These are phyloP conservation scores for Paelopatides confundens DNA, from an alignment of 53 echinoderm and acorn worm genomes.

Conservation along the genomic window DNA sequence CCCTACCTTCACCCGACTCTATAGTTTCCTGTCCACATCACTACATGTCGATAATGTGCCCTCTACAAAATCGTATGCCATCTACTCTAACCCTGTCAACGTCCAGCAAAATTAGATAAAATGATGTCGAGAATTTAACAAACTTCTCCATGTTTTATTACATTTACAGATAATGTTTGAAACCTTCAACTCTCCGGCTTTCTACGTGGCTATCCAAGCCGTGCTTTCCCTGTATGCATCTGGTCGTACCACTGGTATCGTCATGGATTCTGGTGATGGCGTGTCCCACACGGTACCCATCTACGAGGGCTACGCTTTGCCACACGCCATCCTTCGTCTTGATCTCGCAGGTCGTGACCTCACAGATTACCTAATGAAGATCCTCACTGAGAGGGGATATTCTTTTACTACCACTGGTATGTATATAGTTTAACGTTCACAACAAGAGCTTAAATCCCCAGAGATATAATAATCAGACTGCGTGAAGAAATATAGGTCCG, in stretches of 20 bases:
- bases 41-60: too few species aligned
- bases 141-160: not conserved
- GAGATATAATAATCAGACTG: too few species aligned
- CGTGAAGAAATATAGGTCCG: too few species aligned
- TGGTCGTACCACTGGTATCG: conserved; percentile 96
- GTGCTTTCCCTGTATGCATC: conserved; percentile 90
- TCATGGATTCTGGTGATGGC: conserved; percentile 92
- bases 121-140: too few species aligned
- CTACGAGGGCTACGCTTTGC: conserved; percentile 83
- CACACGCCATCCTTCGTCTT: conserved; percentile 69
- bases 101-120: too few species aligned
- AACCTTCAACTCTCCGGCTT: conserved; percentile 95
- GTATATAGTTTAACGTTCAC: too few species aligned
- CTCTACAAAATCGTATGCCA: too few species aligned
- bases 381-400: conserved; percentile 70
- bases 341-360: conserved; percentile 73
- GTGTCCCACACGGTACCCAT: conserved; percentile 93
- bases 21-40: too few species aligned
- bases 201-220: conserved; percentile 94
- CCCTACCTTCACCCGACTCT: too few species aligned
- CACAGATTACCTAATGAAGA: conserved; percentile 76
- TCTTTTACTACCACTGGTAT: conserved; percentile 63
- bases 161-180: conserved; percentile 90
- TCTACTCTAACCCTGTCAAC: too few species aligned
- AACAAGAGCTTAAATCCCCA: too few species aligned